Base-by-base conservation (phyloP, 1,140 invertebrate genomes). In the Chelonus insularis region DNA sequence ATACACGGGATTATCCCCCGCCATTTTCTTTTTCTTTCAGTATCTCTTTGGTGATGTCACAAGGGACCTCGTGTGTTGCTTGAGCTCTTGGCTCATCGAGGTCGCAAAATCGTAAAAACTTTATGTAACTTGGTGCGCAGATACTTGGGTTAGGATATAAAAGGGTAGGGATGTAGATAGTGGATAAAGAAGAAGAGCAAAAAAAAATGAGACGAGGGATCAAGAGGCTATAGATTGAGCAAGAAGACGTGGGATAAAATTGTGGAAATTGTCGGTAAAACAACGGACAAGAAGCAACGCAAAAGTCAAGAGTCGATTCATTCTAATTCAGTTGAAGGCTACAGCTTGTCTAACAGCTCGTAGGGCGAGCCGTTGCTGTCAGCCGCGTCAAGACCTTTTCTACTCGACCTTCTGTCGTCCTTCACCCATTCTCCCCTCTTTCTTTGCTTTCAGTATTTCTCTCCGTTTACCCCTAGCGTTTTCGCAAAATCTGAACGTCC, bases 291-390 rank as follows among this genome's bases (percentile, higher is more conserved):
- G 39, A 36, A 14, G 25, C 34, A 60, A 57, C 48, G 43, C n/a
- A 52, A 36, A 52, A 14, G 66, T 65, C 66, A 73, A 74, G 72
- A 73, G 74, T 76, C 79, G 73, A 81, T 81, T 80, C 74, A 80
- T 81, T 80, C 76, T 81, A 80, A 81, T 81, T 80, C 74, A 64
- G 71, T 64, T 80, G 79, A 81, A 79, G 71, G 77, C 72, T 80
- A 81, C 79, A 81, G 77, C 79, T 76, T 81, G 79, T 81, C 75
- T 72, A 73, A 81, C 78, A 81, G 77, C 74, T 77, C 74, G 70
- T 73, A 43, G 70, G 68, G 68, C 50, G 45, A 61, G 54, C 34
- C 39, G 20, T 58, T 45, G 11, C 48, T 45, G 55, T 51, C 41
- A 43, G 29, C 48, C 20, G 29, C 29, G 32, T 43, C 57, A 29